phyloP scores from a whole-genome alignment of 2,797 vertebrate species.

The Mus minutoides region DNA sequence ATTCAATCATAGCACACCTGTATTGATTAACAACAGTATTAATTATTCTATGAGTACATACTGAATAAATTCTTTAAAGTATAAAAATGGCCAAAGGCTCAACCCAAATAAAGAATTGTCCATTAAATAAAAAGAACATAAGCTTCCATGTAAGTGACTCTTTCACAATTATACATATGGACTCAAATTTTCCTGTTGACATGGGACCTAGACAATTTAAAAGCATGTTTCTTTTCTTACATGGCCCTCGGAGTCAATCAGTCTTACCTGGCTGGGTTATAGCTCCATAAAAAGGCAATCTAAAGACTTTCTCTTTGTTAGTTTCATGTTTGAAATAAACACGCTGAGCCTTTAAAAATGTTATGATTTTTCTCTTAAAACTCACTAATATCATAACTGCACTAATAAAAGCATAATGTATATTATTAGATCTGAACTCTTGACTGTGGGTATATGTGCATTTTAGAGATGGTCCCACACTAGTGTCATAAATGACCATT shows the following conservation, averaged over 20 bases:
- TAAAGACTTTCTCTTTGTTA: slow-evolving; percentile 62
- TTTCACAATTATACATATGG: background rate
- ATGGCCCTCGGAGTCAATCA: slow-evolving; percentile 26
- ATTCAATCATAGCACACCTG: background rate
- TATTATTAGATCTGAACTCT: slow-evolving; percentile 81
- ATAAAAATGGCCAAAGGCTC: slow-evolving; percentile 22
- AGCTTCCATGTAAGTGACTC: background rate
- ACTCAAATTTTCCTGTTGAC: background rate
- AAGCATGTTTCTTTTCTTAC: slow-evolving; percentile 43
- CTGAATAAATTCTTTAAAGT: slow-evolving; percentile 33
- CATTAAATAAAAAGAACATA: slow-evolving; percentile 17
- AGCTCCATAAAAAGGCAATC: slow-evolving; percentile 16
- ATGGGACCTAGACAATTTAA: background rate
- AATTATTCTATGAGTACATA: background rate
- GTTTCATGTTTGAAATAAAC: slow-evolving; percentile 64
- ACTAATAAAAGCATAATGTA: slow-evolving; percentile 80
- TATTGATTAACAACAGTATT: background rate
- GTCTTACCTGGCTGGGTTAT: background rate
- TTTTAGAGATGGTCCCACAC: slow-evolving; percentile 81
- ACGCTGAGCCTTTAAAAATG: slow-evolving; percentile 46
- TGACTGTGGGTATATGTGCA: slow-evolving; percentile 79
- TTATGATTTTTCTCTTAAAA: slow-evolving; percentile 69
- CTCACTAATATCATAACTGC: slow-evolving; percentile 72
- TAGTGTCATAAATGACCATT: slow-evolving; percentile 88
- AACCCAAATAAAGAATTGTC: background rate